A percentile compares a stretch with the other conserved stretches of the same genome.
These are phyloP conservation scores for Trialeurodes vaporariorum DNA, from an alignment of 1,140 invertebrate species.

Conservation along the genomic window DNA sequence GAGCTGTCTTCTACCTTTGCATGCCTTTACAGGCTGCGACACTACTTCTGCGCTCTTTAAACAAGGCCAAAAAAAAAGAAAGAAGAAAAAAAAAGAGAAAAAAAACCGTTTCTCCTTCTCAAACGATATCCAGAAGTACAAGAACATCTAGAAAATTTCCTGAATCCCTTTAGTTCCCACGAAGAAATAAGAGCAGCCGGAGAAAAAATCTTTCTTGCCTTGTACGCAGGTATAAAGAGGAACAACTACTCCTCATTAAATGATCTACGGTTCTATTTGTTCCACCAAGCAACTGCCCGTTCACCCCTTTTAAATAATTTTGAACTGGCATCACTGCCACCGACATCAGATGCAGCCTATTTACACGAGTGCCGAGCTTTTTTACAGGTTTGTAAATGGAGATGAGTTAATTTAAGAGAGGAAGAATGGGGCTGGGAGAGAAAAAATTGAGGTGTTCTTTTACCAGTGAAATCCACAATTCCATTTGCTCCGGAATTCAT, in stretches of 20 bases:
- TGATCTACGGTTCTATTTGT: neutral
- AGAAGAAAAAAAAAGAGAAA: no score
- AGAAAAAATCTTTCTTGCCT: conserved; percentile 1
- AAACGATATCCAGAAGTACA: conserved; percentile 9
- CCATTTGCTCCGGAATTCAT: conserved; percentile 6
- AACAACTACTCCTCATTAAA: conserved; percentile 5
- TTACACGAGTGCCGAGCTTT: conserved; percentile 3
- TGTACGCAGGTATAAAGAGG: conserved; percentile 2
- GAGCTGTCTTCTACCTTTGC: conserved; percentile 20
- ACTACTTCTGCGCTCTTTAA: conserved; percentile 20
- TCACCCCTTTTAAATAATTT: conserved; percentile 4
- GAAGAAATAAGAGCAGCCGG: conserved; percentile 8
- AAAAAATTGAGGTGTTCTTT: neutral
- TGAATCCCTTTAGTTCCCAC: neutral
- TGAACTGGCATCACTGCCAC: conserved; percentile 1
- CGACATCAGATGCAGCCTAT: neutral
- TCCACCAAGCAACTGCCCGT: no score
- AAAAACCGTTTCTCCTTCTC: conserved; percentile 9
- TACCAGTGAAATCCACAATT: conserved; percentile 2
- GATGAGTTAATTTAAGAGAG: neutral
- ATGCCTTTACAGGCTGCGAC: conserved; percentile 20
- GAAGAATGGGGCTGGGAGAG: conserved; percentile 9
- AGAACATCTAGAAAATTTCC: conserved; percentile 1
- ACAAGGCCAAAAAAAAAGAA: no score
- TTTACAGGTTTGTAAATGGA: conserved; percentile 4